Evolutionary conservation across 2,797 vertebrate genomes (phyloP).

Genomic region (Leuciscus waleckii): DNA sequence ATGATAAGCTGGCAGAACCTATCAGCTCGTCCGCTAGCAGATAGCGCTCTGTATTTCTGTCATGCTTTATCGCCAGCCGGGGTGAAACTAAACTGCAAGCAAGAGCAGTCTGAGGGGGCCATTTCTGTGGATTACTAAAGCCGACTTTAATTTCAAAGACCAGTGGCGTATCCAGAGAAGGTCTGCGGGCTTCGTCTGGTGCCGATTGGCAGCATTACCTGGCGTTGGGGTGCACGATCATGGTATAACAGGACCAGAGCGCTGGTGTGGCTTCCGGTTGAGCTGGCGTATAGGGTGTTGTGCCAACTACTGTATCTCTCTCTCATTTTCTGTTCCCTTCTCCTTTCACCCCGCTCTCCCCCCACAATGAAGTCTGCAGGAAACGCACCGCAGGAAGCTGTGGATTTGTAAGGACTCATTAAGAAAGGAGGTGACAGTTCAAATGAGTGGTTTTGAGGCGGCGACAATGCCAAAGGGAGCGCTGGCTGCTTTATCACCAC

Average conservation of each 20-base stretch:
- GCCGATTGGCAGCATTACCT: slow-evolving; percentile 77
- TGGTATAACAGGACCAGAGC: slow-evolving; percentile 67
- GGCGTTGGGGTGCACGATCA: slow-evolving; percentile 70
- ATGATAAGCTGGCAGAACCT: slow-evolving; percentile 84
- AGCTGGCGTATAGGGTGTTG: slow-evolving; percentile 63
- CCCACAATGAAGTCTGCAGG: slow-evolving; percentile 64
- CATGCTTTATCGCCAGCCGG: slow-evolving; percentile 84
- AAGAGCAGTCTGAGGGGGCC: slow-evolving; percentile 80
- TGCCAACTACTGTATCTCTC: slow-evolving; percentile 63
- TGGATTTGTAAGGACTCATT: slow-evolving; percentile 75
- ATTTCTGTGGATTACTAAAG: slow-evolving; percentile 83
- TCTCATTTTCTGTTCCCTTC: neutral
- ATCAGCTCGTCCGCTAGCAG: slow-evolving; percentile 76
- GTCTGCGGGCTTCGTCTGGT: slow-evolving; percentile 76
- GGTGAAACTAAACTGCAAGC: slow-evolving; percentile 84
- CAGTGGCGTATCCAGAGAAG: slow-evolving; percentile 84
- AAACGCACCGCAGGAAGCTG: slow-evolving; percentile 70
- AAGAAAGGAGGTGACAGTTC: slow-evolving; percentile 73
- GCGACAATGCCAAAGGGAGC: slow-evolving; percentile 61
- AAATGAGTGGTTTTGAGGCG: slow-evolving; percentile 66
- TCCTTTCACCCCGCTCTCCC: neutral
- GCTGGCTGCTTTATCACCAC: slow-evolving; percentile 54
- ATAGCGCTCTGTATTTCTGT: slow-evolving; percentile 83
- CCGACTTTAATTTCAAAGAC: slow-evolving; percentile 89
- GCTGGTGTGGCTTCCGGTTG: slow-evolving; percentile 64